phyloP scores from a whole-genome alignment of 2,888 invertebrate species.

The Oxytorus armatus region DNA sequence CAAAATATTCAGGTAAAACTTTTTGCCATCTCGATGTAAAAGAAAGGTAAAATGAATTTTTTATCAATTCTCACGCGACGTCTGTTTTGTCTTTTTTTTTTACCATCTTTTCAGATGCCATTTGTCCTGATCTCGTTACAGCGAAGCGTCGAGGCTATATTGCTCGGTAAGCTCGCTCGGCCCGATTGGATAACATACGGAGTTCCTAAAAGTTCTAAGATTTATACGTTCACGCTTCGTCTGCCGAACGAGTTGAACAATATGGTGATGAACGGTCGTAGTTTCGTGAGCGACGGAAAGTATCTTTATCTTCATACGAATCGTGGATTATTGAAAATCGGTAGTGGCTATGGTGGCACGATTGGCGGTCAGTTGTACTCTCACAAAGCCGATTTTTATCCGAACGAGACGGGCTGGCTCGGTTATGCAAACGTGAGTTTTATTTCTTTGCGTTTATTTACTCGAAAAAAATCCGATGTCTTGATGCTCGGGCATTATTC shows the following conservation, averaged over 20 bases:
- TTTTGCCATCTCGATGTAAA: neutral
- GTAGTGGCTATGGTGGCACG: slow-evolving; percentile 97
- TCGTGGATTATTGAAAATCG: slow-evolving; percentile 95
- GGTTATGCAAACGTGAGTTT: slow-evolving; percentile 92
- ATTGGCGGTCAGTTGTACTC: slow-evolving; percentile 95
- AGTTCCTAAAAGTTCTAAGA: slow-evolving; percentile 91
- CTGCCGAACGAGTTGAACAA: slow-evolving; percentile 85
- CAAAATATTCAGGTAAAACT: slow-evolving; percentile 91
- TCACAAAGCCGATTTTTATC: slow-evolving; percentile 93
- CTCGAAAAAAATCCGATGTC: too few species aligned
- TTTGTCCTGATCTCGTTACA: slow-evolving; percentile 93
- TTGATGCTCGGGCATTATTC: too few species aligned
- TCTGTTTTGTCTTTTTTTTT: slow-evolving; percentile 1
- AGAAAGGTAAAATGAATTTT: neutral
- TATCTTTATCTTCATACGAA: slow-evolving; percentile 95
- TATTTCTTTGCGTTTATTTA: neutral
- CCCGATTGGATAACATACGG: slow-evolving; percentile 96
- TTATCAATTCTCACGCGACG: too few species aligned
- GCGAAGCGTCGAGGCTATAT: slow-evolving; percentile 94
- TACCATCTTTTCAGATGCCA: slow-evolving; percentile 88
- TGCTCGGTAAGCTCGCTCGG: slow-evolving; percentile 92
- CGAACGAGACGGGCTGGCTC: slow-evolving; percentile 93
- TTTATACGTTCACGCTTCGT: slow-evolving; percentile 88
- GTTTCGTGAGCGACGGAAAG: slow-evolving; percentile 95
- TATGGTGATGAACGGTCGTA: slow-evolving; percentile 85